Base-by-base conservation (phyloP, 2,113 vertebrate species). In the Catharus bicknelli region DNA sequence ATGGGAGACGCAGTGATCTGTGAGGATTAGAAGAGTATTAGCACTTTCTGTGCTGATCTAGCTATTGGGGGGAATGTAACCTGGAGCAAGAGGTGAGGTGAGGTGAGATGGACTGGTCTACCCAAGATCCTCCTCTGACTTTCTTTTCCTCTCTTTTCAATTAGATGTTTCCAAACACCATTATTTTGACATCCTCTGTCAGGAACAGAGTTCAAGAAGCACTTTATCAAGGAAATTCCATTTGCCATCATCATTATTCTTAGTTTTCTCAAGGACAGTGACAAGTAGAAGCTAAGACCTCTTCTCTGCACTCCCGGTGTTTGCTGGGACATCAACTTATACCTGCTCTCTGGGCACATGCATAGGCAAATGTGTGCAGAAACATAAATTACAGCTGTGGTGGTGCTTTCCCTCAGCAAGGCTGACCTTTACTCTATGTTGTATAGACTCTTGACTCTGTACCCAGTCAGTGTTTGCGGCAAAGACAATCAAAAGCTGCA, bases 1-100 rank as follows among this genome's bases (percentile, higher is more conserved):
- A 20, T 0, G 1, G 9, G 63, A 85, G 4, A 77, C 0, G 0
- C 29, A 36, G 14, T 25, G 26, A 80, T 23, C 32, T 58, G 50
- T 27, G 29, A 54, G n/a, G n/a, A 87, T 10, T 40, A 32, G 34
- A 69, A 47, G 67, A 91, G 19, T 40, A 51, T 6, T 59, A 18
- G 34, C 14, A 8, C 9, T 80, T 86, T 61, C 59, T 32, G 11
- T 30, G 32, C 16, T 69, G 15, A 53, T n/a, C 17, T 48, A 82
- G 7, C 27, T 66, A 13, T 12, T 50, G 20, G 2, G 12, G 40
- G 72, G 11, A 32, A 47, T 61, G 29, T 21, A 75, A 74, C 17
- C 25, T 40, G 36, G n/a, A 86, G 19, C 22, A 75, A 91, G 57
- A 84, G 16, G 20, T 36, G 19, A 84, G 16, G 20, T 36, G 19